Percentiles rank a stretch among this genome's conserved stretches.
Conservation (phyloP, 2,888 invertebrate genomes). For the Hirtodrosophila alboralis region DNA sequence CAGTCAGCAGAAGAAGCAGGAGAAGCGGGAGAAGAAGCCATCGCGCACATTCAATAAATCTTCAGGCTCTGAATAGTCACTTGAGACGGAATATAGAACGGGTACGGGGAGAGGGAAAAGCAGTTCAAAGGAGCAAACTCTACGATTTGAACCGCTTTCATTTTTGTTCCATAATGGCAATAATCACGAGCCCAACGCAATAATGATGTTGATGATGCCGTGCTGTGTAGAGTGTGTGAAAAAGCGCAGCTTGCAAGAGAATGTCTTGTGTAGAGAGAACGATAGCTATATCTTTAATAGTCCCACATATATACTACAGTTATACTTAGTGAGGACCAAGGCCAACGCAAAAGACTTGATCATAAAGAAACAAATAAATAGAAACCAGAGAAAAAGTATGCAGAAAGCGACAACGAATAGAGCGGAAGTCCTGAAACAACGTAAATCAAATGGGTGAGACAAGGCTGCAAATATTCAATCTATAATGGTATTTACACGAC, state of each 20-base stretch:
- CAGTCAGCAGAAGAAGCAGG: conserved; percentile 31
- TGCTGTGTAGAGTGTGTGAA: conserved; percentile 60
- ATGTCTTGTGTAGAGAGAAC: conserved; percentile 6
- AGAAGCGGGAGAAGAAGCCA: conserved; percentile 37
- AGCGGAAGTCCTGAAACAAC: conserved; percentile 57
- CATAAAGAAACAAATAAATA: conserved; percentile 11
- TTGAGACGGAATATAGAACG: conserved; percentile 58
- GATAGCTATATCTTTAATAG: conserved; percentile 53
- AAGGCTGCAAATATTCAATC: conserved; percentile 72
- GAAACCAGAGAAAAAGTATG: conserved; percentile 8
- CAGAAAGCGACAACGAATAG: conserved; percentile 37
- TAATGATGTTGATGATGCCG: conserved; percentile 45
- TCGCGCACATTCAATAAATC: conserved; percentile 79
- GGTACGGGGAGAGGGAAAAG: conserved; percentile 1
- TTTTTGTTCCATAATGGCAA: conserved; percentile 71
- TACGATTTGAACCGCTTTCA: conserved; percentile 61
- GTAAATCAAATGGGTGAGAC: conserved; percentile 65
- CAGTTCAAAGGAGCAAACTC: conserved; percentile 17
- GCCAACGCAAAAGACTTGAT: conserved; percentile 34
- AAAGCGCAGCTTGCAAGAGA: conserved; percentile 71
- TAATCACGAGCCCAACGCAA: conserved; percentile 53
- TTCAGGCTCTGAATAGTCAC: conserved; percentile 78
- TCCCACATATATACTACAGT: conserved; percentile 53
- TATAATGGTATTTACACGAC: conserved; percentile 77
- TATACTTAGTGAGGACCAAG: conserved; percentile 33